Evolutionary conservation across 1,140 invertebrate species (phyloP).

Genomic region (Diploscapter pachys): DNA sequence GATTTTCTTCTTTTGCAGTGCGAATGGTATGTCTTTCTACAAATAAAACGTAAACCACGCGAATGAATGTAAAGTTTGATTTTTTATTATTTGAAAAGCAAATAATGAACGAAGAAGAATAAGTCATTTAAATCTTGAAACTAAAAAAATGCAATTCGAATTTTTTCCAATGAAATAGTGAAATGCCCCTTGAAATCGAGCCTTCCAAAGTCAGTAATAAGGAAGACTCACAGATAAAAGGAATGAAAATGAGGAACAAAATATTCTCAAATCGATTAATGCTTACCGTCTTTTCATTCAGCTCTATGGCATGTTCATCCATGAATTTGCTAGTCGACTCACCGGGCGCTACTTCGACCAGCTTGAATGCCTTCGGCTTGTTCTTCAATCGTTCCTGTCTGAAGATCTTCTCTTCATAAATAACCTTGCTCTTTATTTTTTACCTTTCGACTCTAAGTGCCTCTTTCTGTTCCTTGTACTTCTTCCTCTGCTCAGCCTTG

Average conservation of each 20-base stretch:
- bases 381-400: slow-evolving; percentile 13
- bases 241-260: neutral
- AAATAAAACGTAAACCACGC: too few species aligned
- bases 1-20: too few species aligned
- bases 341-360: slow-evolving; percentile 24
- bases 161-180: too few species aligned
- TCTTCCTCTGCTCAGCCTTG: slow-evolving; percentile 7
- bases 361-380: slow-evolving; percentile 24
- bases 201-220: neutral
- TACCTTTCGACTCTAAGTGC: slow-evolving; percentile 6
- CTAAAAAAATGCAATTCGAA: too few species aligned
- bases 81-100: too few species aligned
- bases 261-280: neutral
- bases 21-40: too few species aligned
- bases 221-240: neutral
- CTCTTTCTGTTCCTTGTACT: slow-evolving; percentile 3
- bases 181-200: neutral
- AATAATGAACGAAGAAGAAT: too few species aligned
- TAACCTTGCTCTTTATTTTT: slow-evolving; percentile 10
- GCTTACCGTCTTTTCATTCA: neutral
- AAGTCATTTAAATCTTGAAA: too few species aligned
- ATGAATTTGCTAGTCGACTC: slow-evolving; percentile 31
- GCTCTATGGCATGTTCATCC: slow-evolving; percentile 11
- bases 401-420: neutral
- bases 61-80: too few species aligned